phyloP scores from a whole-genome alignment of 2,888 invertebrate genomes.

The Leptopterna dolabrata region DNA sequence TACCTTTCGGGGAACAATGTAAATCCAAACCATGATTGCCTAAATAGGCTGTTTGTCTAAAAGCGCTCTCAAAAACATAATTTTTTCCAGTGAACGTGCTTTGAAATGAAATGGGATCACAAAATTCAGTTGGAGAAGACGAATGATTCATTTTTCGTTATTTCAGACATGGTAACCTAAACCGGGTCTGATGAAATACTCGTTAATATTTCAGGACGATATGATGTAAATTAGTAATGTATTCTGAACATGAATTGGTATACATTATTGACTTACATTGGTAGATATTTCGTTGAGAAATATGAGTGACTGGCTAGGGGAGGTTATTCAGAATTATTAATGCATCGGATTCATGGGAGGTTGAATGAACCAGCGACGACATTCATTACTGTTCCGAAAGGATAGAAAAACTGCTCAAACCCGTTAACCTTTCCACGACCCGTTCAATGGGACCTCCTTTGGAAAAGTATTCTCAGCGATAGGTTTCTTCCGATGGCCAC shows the following conservation, averaged over 20 bases:
- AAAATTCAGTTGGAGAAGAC: no score
- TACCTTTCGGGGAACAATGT: no score
- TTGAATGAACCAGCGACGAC: neutral
- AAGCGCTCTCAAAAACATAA: no score
- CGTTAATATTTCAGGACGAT: no score
- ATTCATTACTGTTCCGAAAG: neutral
- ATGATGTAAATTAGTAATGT: neutral
- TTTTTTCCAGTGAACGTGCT: no score
- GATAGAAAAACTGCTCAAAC: neutral
- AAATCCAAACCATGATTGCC: no score
- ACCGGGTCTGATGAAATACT: no score
- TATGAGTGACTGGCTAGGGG: neutral
- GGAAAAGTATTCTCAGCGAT: conserved; percentile 12
- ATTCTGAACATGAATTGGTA: neutral
- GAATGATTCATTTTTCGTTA: no score
- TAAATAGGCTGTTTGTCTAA: no score
- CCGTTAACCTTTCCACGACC: neutral
- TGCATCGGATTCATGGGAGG: neutral
- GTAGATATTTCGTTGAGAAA: neutral
- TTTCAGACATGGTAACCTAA: no score
- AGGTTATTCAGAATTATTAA: neutral
- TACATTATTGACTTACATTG: neutral
- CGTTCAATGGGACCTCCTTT: neutral
- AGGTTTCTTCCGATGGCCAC: neutral
- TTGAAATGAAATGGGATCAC: no score